phyloP scores from a whole-genome alignment of 1,140 invertebrate species.

The Psilanteris sp. region DNA sequence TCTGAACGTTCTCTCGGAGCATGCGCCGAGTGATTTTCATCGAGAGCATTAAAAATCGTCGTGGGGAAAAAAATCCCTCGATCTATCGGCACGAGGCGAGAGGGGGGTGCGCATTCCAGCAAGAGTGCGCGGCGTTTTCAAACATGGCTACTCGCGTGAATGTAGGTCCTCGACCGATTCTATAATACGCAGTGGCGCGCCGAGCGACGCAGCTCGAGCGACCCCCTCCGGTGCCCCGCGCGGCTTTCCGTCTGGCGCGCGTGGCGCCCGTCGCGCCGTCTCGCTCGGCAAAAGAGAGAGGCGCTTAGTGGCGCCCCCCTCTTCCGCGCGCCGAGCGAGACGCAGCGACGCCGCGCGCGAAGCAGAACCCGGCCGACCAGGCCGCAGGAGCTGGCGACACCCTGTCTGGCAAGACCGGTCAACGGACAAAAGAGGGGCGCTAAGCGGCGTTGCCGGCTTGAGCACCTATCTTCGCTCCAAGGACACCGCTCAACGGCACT shows the following conservation, averaged over 20 bases:
- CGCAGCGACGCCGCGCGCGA: conserved; percentile 42
- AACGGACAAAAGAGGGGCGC: conserved; percentile 78
- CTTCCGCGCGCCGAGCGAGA: conserved; percentile 49
- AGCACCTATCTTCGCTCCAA: conserved; percentile 74
- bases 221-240: conserved; percentile 56
- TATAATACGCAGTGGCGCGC: conserved; percentile 66
- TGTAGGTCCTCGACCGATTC: conserved; percentile 79
- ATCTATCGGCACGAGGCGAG: conserved; percentile 23
- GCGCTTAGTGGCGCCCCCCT: conserved; percentile 28
- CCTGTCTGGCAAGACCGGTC: conserved; percentile 90
- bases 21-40: conserved; percentile 27
- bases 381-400: conserved; percentile 89
- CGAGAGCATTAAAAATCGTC: conserved; percentile 21
- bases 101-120: conserved; percentile 74
- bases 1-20: too few species aligned
- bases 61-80: conserved; percentile 21
- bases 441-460: conserved; percentile 83
- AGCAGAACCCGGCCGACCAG: conserved; percentile 85
- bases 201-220: conserved; percentile 41
- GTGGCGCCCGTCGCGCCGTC: conserved; percentile 37
- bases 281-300: conserved; percentile 45
- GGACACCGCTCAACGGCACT: conserved; percentile 78
- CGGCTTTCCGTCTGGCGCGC: conserved; percentile 27
- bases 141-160: conserved; percentile 78
- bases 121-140: conserved; percentile 74